Evolutionary conservation across 2,888 invertebrate species (phyloP), one percentile per base, ranked within the genome.

Genomic region (Pterobdella sp.): DNA sequence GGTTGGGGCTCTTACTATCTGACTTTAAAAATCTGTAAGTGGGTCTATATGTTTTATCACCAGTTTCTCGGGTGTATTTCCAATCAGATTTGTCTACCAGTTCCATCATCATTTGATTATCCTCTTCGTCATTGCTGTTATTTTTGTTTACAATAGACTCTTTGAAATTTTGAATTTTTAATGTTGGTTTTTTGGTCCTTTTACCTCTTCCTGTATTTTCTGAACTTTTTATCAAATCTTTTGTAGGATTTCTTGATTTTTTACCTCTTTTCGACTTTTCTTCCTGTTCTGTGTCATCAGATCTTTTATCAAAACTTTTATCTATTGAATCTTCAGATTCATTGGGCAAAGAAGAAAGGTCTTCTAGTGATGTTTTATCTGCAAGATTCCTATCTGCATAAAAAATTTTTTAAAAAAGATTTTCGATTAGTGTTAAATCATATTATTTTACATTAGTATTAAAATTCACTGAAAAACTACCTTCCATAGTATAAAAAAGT

Each of bases 171-270:
- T 65, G 66, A 31, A 36, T 37, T 31, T 42, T 68, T 32, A 34
- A 22, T 4, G 68, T 37, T 4, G 60, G 71, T 34, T 71, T 71
- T 52, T 37, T 71, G 37, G 56, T 63, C 35, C 71, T 60, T 37
- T 71, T 71, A n/a, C 71, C 71, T 35, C 71, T 60, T 4, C 71
- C 71, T n/a, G 60, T 71, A 63, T 71, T 63, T 26, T 71, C 71
- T n/a, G 29, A 26, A 14, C 29, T 10, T 10, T 31, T 29, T 1
- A 63, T 22, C 14, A 31, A 56, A 1, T 32, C 63, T 1, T 63
- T 52, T 26, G 35, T 32, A 1, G n/a, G 18, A 10, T 34, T 60
- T 60, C 32, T 71, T 56, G 7, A 35, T 35, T 63, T 63, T 31
- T 65, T 65, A 7, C n/a, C 14, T 34, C 65, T 35, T 31, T 65